phyloP scores from a whole-genome alignment of 2,888 invertebrate genomes.

The Lamproptera curius region DNA sequence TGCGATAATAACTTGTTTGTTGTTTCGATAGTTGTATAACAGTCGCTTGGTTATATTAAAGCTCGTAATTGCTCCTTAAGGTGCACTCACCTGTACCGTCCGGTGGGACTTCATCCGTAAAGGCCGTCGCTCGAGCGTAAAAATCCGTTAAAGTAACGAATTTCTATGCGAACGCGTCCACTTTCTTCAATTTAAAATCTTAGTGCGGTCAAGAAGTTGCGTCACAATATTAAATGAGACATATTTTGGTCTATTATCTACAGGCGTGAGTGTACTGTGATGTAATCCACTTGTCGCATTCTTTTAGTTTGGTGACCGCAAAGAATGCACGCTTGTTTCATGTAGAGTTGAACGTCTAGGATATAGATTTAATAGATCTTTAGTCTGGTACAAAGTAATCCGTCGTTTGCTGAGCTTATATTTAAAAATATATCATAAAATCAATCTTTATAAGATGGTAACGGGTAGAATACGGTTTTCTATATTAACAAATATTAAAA shows the following conservation, averaged over 20 bases:
- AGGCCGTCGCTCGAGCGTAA: constrained; percentile 57
- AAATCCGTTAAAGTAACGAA: constrained; percentile 59
- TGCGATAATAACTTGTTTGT: constrained; percentile 13
- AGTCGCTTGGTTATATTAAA: constrained; percentile 1
- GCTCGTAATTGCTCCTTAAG: constrained; percentile 7
- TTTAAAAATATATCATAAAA: no score
- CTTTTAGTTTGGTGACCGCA: no score
- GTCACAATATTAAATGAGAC: background rate
- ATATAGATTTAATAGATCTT: background rate
- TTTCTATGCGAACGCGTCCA: constrained; percentile 35
- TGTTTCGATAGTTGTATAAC: constrained; percentile 7
- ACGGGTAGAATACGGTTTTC: no score
- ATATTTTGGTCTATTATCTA: background rate
- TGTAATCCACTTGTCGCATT: background rate
- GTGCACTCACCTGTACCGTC: constrained; percentile 48
- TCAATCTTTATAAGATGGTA: no score
- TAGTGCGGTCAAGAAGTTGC: background rate
- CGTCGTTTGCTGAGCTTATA: background rate
- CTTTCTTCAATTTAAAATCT: constrained; percentile 28
- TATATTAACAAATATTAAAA: no score
- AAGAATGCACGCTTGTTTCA: no score
- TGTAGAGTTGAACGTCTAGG: no score
- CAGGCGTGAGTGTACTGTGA: background rate
- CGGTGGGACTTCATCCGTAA: constrained; percentile 47
- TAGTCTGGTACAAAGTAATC: background rate